Percentiles rank a stretch among this genome's conserved stretches.
These are phyloP conservation scores for Phenganax subtilis DNA, from an alignment of 92 coral and sea anemone genomes.

Conservation along the genomic window DNA sequence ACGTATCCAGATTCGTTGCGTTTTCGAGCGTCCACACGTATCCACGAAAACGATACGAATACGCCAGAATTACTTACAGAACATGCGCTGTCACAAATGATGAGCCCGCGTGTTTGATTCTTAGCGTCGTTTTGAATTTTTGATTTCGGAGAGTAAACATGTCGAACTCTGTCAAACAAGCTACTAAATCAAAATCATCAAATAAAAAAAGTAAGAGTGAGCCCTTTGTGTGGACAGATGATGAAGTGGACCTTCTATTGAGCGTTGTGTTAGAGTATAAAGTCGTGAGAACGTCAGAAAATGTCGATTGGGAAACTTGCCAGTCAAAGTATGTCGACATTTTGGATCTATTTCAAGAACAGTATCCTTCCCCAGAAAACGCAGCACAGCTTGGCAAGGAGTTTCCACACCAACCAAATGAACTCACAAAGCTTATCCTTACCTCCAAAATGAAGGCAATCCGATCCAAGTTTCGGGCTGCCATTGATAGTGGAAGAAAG, in stretches of 20 bases:
- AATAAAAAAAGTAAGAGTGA: not conserved
- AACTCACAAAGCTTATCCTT: not conserved
- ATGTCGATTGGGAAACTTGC: conserved; percentile 6
- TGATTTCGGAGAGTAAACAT: too few species aligned
- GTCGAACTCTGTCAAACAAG: not conserved
- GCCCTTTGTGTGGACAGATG: conserved; percentile 9
- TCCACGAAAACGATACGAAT: too few species aligned
- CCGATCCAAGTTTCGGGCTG: not conserved
- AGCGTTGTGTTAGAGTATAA: not conserved
- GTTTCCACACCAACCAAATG: not conserved
- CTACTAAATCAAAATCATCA: not conserved
- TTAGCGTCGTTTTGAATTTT: too few species aligned
- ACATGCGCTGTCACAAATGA: too few species aligned
- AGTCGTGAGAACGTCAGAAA: not conserved
- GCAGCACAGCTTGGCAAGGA: conserved; percentile 4
- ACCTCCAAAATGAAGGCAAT: conserved; percentile 9
- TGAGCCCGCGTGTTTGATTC: too few species aligned
- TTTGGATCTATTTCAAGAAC: not conserved
- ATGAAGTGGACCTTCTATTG: not conserved
- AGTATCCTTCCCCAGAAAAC: not conserved
- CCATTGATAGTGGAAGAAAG: conserved; percentile 8
- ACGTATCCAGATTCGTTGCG: too few species aligned
- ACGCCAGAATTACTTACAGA: too few species aligned
- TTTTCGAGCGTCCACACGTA: too few species aligned
- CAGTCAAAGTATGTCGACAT: not conserved